These are phyloP conservation scores for Calosoma granatense DNA, from an alignment of 1,140 invertebrate genomes.

Conservation along the genomic window DNA sequence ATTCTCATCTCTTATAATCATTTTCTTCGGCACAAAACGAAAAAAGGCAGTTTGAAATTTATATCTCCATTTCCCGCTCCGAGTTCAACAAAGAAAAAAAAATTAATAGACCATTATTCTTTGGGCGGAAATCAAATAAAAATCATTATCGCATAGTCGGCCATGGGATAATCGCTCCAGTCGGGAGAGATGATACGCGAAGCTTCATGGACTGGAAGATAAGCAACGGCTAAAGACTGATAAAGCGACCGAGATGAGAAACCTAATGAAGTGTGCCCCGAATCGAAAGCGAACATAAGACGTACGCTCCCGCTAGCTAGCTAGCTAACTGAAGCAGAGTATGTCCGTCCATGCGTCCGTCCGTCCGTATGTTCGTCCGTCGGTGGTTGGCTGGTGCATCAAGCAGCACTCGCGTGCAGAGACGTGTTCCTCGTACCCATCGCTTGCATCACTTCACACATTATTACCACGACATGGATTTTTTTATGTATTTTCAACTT, in stretches of 20 bases:
- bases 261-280: slow-evolving; percentile 2
- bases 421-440: too few relatives aligned
- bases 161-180: neutral
- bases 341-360: neutral
- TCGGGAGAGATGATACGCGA: neutral
- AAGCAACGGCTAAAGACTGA: slow-evolving; percentile 2
- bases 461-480: too few relatives aligned
- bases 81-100: neutral
- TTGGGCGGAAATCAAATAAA: slow-evolving; percentile 5
- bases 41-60: too few relatives aligned
- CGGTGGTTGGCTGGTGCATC: too few relatives aligned
- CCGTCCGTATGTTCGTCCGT: neutral
- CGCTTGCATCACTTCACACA: too few relatives aligned
- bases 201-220: neutral
- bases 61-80: neutral
- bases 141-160: neutral
- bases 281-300: slow-evolving; percentile 4
- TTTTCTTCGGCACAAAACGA: too few relatives aligned
- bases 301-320: too few relatives aligned
- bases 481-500: too few relatives aligned
- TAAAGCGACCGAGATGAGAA: slow-evolving; percentile 2
- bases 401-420: too few relatives aligned
- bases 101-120: slow-evolving; percentile 7
- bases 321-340: too few relatives aligned
- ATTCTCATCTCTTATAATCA: too few relatives aligned